Conservation (phyloP, 1,140 invertebrate species). For the Tenebrio molitor region DNA sequence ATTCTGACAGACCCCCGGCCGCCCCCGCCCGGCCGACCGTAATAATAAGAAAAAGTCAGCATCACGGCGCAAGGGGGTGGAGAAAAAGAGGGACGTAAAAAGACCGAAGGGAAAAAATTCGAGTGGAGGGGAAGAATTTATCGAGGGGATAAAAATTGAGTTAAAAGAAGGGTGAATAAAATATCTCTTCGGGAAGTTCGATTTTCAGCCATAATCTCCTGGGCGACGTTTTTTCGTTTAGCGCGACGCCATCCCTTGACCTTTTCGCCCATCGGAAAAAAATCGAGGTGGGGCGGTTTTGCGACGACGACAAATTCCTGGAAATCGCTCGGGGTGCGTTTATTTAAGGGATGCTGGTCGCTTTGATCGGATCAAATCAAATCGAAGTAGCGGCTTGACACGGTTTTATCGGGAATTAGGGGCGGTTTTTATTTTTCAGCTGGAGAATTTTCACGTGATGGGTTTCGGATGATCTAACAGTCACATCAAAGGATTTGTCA, state of each 20-base stretch:
- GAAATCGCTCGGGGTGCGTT: background rate
- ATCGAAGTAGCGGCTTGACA: background rate
- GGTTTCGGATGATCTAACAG: background rate
- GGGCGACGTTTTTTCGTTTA: background rate
- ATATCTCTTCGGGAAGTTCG: conserved; percentile 43
- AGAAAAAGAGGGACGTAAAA: conserved; percentile 51
- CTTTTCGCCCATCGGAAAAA: background rate
- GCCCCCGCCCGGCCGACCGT: conserved; percentile 1
- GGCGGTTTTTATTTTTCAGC: no score
- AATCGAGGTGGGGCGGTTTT: background rate
- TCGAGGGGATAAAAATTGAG: conserved; percentile 54
- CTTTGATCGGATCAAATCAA: background rate
- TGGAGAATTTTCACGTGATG: no score
- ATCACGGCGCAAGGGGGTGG: conserved; percentile 26
- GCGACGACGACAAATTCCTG: background rate
- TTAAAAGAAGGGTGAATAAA: conserved; percentile 55
- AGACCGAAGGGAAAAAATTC: conserved; percentile 43
- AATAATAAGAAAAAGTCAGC: conserved; percentile 53
- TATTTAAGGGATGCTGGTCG: background rate
- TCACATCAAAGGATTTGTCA: background rate
- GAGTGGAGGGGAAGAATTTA: conserved; percentile 22
- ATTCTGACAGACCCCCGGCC: conserved; percentile 47
- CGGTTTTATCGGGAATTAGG: background rate
- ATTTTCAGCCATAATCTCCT: conserved; percentile 31
- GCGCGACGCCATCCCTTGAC: background rate